phyloP scores from a whole-genome alignment of 2,888 invertebrate species.

The Cotesia congregata region DNA sequence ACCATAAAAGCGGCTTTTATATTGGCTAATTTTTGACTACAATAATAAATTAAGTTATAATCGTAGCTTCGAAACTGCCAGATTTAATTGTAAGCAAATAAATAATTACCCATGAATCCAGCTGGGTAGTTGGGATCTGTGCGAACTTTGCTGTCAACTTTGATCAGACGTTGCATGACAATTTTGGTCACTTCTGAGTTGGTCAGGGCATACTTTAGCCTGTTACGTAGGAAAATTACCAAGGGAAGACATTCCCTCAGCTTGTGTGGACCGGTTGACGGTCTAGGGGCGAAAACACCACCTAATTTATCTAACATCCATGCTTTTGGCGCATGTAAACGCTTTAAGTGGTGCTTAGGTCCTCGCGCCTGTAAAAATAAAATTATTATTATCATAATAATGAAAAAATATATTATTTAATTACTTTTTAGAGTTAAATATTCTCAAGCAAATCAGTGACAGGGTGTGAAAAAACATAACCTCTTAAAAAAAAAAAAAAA shows the following conservation, averaged over 20 bases:
- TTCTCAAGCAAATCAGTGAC: too few species aligned
- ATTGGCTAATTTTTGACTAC: slow-evolving; percentile 72
- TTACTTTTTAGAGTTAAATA: background rate
- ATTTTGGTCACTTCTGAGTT: slow-evolving; percentile 98
- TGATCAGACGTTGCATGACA: slow-evolving; percentile 97
- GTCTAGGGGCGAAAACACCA: slow-evolving; percentile 97
- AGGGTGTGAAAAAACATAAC: background rate
- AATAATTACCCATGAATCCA: slow-evolving; percentile 93
- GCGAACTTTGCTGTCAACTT: slow-evolving; percentile 97
- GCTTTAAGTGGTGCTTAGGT: slow-evolving; percentile 99
- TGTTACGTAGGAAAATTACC: slow-evolving; percentile 96
- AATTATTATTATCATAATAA: background rate
- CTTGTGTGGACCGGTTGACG: slow-evolving; percentile 98
- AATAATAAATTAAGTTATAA: slow-evolving; percentile 53
- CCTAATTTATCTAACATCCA: slow-evolving; percentile 99
- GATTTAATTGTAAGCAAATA: slow-evolving; percentile 64
- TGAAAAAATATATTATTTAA: background rate
- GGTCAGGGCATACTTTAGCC: slow-evolving; percentile 97
- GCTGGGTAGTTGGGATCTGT: slow-evolving; percentile 98
- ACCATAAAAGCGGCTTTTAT: slow-evolving; percentile 69
- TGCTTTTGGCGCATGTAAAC: slow-evolving; percentile 98
- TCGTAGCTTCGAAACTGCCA: slow-evolving; percentile 61
- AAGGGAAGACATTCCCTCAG: slow-evolving; percentile 96
- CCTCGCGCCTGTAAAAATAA: slow-evolving; percentile 87
- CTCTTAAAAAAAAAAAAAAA: background rate